A percentile compares a stretch with the other conserved stretches of the same genome.
phyloP scores from a whole-genome alignment of 2,888 invertebrate species.

The Busseola fusca region DNA sequence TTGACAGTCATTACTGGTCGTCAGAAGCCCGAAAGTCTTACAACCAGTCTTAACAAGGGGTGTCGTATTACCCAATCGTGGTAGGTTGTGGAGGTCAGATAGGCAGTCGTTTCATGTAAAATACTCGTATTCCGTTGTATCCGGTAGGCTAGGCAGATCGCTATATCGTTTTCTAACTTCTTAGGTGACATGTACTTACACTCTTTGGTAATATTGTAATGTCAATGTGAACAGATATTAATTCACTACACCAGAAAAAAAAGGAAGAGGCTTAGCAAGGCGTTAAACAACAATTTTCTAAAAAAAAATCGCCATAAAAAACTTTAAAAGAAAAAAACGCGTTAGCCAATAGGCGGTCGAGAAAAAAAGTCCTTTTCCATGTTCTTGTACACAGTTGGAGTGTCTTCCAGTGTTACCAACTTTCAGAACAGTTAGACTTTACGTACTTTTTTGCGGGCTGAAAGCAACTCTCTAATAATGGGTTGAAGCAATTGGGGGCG shows the following conservation, averaged over 20 bases:
- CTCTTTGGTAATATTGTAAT: neutral
- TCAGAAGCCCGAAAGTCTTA: no score
- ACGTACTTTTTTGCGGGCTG: conserved; percentile 50
- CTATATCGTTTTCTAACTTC: no score
- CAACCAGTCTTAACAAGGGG: no score
- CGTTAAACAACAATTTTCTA: neutral
- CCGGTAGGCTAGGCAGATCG: no score
- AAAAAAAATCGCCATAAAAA: conserved; percentile 9
- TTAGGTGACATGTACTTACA: no score
- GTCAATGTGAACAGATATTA: neutral
- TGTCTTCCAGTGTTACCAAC: conserved; percentile 52
- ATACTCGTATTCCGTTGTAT: no score
- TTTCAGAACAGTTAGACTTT: conserved; percentile 34
- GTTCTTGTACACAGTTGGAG: conserved; percentile 44
- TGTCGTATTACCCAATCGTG: no score
- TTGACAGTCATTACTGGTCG: no score
- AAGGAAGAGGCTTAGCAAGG: neutral
- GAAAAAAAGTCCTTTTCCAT: conserved; percentile 50
- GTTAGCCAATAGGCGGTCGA: conserved; percentile 49
- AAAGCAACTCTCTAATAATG: conserved; percentile 52
- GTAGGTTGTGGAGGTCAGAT: no score
- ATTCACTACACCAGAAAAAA: neutral
- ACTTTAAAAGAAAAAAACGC: conserved; percentile 19
- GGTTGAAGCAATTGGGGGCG: conserved; percentile 52
- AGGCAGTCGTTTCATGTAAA: no score